phyloP scores from a whole-genome alignment of 2,113 vertebrate genomes.

The Sinosuthora webbiana region DNA sequence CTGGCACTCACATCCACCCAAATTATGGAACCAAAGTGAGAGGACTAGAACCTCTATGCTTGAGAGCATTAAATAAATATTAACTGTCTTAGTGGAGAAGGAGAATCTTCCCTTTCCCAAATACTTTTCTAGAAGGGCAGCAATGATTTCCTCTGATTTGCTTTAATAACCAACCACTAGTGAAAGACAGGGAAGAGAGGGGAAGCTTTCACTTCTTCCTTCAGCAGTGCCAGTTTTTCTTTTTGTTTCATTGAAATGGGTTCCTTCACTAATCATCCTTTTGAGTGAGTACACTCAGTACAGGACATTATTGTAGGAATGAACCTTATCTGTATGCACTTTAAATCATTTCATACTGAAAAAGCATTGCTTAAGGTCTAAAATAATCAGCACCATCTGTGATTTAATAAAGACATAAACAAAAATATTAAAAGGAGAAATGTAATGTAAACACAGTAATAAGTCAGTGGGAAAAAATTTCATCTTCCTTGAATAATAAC shows the following conservation, averaged over 20 bases:
- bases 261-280: background rate
- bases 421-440: slow-evolving; percentile 19
- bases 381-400: background rate
- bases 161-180: background rate
- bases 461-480: slow-evolving; percentile 1
- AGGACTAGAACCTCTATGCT: background rate
- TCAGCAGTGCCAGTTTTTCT: background rate
- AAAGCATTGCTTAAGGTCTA: background rate
- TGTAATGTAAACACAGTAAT: background rate
- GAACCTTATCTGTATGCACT: background rate
- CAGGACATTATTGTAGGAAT: background rate
- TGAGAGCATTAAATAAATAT: background rate
- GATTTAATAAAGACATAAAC: slow-evolving; percentile 21
- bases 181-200: background rate
- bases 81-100: background rate
- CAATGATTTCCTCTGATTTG: background rate
- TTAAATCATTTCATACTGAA: background rate
- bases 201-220: background rate
- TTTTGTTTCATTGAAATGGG: background rate
- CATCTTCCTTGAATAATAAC: background rate
- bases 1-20: background rate
- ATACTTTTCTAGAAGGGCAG: background rate
- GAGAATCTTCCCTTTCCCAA: background rate
- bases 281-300: background rate
- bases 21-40: background rate